phyloP scores from a whole-genome alignment of 2,113 vertebrate species.

The Mellivora capensis region DNA sequence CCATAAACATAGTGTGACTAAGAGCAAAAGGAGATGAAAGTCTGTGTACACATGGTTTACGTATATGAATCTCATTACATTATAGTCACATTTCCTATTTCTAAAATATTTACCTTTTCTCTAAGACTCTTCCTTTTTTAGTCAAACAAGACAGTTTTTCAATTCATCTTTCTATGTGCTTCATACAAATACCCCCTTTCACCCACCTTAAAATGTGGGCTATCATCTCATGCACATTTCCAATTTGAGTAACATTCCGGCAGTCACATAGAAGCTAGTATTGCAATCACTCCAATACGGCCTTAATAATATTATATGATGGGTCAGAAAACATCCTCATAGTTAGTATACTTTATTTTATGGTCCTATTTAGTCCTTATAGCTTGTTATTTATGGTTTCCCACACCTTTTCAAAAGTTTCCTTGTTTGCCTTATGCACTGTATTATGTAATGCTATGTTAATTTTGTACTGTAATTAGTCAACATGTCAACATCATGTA shows the following conservation, averaged over 20 bases:
- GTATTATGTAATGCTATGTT: neutral
- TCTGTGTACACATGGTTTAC: neutral
- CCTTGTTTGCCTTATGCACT: neutral
- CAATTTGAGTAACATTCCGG: neutral
- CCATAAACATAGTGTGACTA: neutral
- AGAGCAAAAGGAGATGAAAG: conserved; percentile 17
- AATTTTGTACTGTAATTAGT: neutral
- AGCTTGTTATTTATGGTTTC: conserved; percentile 28
- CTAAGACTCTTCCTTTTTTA: neutral
- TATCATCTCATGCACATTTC: neutral
- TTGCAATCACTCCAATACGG: neutral
- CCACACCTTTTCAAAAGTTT: neutral
- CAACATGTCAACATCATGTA: neutral
- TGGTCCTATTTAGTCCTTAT: neutral
- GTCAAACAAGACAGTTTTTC: neutral
- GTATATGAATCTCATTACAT: neutral
- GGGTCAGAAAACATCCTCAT: neutral
- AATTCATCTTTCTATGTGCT: conserved; percentile 10
- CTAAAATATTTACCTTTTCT: conserved; percentile 18
- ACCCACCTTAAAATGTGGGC: neutral
- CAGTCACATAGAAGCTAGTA: neutral
- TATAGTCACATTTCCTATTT: neutral
- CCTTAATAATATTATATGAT: neutral
- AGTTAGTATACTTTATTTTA: neutral
- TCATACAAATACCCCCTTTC: neutral